Conservation (phyloP, 1,140 invertebrate species). For the Drosophila lowei region DNA sequence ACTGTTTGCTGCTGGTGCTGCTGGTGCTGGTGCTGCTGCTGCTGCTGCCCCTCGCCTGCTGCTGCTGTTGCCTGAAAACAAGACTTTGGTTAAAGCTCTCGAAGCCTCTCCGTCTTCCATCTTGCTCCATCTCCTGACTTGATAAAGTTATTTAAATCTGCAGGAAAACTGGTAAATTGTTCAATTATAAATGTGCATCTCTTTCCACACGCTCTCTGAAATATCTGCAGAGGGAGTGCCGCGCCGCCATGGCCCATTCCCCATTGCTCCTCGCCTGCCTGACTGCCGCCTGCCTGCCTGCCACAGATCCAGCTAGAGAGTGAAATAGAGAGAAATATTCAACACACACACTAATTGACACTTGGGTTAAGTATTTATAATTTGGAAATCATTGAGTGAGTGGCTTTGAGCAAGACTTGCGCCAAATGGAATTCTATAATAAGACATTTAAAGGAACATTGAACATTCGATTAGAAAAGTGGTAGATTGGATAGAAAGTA, state of each 20-base stretch:
- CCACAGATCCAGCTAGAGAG: no score
- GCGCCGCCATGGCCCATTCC: no score
- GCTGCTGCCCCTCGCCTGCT: constrained; percentile 44
- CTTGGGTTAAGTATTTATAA: constrained; percentile 6
- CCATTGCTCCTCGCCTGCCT: no score
- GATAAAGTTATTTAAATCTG: constrained; percentile 69
- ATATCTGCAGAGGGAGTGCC: constrained; percentile 4
- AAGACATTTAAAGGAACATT: not conserved
- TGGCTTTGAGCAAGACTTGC: no score
- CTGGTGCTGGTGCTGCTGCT: constrained; percentile 15
- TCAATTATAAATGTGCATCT: constrained; percentile 74
- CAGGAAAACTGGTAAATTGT: constrained; percentile 78
- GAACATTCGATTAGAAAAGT: no score
- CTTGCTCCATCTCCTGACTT: constrained; percentile 11
- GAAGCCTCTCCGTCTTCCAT: no score
- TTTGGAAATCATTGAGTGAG: constrained; percentile 12
- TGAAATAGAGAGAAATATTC: not conserved
- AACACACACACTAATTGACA: constrained; percentile 19
- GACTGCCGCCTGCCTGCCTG: no score
- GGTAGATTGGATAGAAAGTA: no score
- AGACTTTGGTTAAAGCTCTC: constrained; percentile 13
- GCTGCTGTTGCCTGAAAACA: constrained; percentile 12
- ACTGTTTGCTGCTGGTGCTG: constrained; percentile 20
- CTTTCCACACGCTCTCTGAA: constrained; percentile 2
- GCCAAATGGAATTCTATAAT: no score